Conservation (phyloP, 2,113 vertebrate species). For the Axis porcinus region DNA sequence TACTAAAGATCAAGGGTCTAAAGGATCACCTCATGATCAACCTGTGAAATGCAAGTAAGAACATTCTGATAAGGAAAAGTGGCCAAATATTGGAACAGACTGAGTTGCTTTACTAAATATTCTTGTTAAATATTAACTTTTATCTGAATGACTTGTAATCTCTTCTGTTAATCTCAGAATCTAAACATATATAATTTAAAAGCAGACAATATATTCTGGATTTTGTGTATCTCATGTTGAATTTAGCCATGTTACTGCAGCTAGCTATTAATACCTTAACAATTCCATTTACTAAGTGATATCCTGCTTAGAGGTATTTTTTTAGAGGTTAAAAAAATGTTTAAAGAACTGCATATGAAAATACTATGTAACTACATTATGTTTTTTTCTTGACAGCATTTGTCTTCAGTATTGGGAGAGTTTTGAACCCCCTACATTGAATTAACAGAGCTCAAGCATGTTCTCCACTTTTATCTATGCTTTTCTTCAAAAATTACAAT, state of each 20-base stretch:
- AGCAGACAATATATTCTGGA: constrained; percentile 27
- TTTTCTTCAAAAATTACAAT: constrained; percentile 52
- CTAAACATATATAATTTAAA: background rate
- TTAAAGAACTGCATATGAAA: constrained; percentile 54
- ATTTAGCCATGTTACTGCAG: constrained; percentile 33
- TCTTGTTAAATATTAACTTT: constrained; percentile 4
- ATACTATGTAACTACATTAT: constrained; percentile 33
- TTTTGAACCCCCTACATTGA: constrained; percentile 85
- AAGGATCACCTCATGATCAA: background rate
- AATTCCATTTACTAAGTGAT: constrained; percentile 17
- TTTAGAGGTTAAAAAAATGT: constrained; percentile 30
- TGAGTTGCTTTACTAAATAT: background rate
- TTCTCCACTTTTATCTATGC: background rate
- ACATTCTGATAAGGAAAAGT: background rate
- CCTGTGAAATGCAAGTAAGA: background rate
- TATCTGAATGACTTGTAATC: constrained; percentile 12
- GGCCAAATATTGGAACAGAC: background rate
- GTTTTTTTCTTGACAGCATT: constrained; percentile 83
- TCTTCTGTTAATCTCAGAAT: constrained; percentile 22
- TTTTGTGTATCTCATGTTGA: constrained; percentile 21
- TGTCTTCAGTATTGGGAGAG: constrained; percentile 89
- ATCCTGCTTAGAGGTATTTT: constrained; percentile 27
- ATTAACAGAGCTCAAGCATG: constrained; percentile 50
- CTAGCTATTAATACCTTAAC: background rate
- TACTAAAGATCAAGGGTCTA: background rate